Evolutionary conservation across 2,797 vertebrate species (phyloP).

Genomic region (Monodelphis domestica): DNA sequence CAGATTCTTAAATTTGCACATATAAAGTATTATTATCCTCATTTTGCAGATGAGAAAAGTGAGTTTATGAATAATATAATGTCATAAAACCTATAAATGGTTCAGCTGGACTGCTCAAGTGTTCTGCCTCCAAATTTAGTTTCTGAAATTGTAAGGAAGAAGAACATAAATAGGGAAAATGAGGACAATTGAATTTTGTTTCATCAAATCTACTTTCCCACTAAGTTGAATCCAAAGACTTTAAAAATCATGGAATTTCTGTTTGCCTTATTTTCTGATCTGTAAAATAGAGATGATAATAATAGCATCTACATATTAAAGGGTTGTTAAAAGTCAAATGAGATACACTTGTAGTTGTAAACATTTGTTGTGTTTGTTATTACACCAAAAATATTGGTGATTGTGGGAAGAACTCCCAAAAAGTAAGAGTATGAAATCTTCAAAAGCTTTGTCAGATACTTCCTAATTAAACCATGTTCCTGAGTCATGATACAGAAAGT

Average conservation of each 20-base stretch:
- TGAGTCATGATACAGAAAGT: conserved; percentile 12
- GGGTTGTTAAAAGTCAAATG: neutral
- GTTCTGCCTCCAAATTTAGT: neutral
- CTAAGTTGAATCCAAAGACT: conserved; percentile 15
- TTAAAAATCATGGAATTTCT: too few species aligned
- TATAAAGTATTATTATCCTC: neutral
- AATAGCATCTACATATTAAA: neutral
- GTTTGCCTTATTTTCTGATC: neutral
- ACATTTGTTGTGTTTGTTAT: too few species aligned
- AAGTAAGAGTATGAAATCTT: neutral
- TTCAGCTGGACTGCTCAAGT: neutral
- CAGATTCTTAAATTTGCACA: neutral
- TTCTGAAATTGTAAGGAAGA: neutral
- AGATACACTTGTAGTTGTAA: neutral
- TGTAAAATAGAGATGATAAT: neutral
- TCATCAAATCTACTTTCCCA: neutral
- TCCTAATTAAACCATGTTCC: neutral
- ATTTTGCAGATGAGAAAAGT: neutral
- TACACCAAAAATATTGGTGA: neutral
- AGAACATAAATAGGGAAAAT: neutral
- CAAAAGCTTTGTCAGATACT: neutral
- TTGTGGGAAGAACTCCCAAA: neutral
- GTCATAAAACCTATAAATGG: neutral
- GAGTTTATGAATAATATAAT: neutral
- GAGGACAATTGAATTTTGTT: neutral